Evolutionary conservation across 2,888 invertebrate species (phyloP), one percentile per base, ranked within the genome.

Genomic region (Herminia tarsipennalis): DNA sequence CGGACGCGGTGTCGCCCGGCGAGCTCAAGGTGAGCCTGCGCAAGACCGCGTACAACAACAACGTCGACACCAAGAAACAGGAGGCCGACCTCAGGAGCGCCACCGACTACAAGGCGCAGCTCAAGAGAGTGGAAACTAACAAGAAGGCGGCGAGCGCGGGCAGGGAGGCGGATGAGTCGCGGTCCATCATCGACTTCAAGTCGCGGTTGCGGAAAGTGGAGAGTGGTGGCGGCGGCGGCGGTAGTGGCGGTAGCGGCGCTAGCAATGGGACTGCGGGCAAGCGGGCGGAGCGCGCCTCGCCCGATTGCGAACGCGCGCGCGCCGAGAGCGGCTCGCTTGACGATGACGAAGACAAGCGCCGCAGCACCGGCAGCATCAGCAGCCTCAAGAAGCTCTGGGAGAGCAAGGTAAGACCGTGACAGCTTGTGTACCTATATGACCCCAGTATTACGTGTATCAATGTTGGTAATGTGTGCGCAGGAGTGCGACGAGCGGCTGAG

Each of bases 301-400:
- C 87, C 8, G 83, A 92, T 13, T 5, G 22, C 17, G 36, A 37
- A 22, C 21, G 29, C 9, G 37, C 36, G 17, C 13, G 48, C 10
- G 69, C 79, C 8, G 83, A 83, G 62, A 73, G 80, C 50, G 79
- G 76, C 48, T 76, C 76, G 33, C 62, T 70, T 14, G 88, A 86
- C 36, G 96, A 95, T 36, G 94, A 94, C 9, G 96, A 97, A 37
- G 96, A 97, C 78, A 98, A 97, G 81, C 93, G 98, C 8, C 95
- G 96, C 61, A 97, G 97, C 83, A 97, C 97, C 34, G 98, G 98
- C 53, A 97, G 97, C 87, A 98, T 98, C 74, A 97, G 95, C 80
- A 98, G 97, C 83, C 92, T 98, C 70, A 98, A 98, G 82, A 97
- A 97, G 83, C 89, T 98, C 55, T 98, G 98, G 98, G 98, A 98